phyloP scores from a whole-genome alignment of 2,797 vertebrate species.

The Chloroceryle inda region DNA sequence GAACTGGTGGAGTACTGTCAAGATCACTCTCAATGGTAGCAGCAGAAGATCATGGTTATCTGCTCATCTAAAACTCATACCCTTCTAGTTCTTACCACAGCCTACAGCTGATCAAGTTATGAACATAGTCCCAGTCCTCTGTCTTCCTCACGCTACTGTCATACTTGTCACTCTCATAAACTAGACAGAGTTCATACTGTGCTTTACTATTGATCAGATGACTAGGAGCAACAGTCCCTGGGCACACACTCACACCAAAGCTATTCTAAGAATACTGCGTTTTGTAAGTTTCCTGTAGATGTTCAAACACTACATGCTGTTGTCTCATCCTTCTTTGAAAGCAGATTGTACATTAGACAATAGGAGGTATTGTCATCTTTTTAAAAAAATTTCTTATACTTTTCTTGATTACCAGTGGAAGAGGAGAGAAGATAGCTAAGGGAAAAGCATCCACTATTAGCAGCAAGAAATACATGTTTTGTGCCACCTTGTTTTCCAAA shows the following conservation, averaged over 20 bases:
- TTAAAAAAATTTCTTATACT: not conserved
- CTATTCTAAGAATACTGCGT: not conserved
- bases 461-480: not conserved
- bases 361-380: fast-evolving
- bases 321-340: not conserved
- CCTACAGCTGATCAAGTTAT: not conserved
- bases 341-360: not conserved
- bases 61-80: not conserved
- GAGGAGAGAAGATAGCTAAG: not conserved
- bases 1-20: not conserved
- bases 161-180: not conserved
- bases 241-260: not conserved
- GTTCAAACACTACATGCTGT: not conserved
- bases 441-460: not conserved
- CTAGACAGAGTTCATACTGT: not conserved
- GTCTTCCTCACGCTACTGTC: not conserved
- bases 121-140: not conserved
- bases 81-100: not conserved
- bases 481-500: not conserved
- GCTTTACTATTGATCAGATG: not conserved
- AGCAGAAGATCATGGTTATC: not conserved
- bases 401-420: not conserved
- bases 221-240: not conserved
- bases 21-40: fast-evolving
- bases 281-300: not conserved